These are phyloP conservation scores for Galleria mellonella DNA, from an alignment of 1,140 invertebrate species.

Conservation along the genomic window DNA sequence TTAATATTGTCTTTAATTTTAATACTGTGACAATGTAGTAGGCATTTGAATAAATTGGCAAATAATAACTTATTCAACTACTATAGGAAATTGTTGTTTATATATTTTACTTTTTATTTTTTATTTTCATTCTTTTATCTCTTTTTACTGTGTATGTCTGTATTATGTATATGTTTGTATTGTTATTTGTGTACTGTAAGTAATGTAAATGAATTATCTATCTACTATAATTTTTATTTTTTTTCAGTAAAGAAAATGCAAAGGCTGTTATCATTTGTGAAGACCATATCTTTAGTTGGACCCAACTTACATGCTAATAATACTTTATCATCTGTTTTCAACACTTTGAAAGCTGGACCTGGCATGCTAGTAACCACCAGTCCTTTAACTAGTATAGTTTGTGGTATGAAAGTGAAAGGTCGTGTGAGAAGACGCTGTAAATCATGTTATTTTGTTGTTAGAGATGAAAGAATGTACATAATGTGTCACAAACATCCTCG, in stretches of 20 bases:
- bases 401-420: slow-evolving; percentile 58
- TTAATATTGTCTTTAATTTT: too few relatives aligned
- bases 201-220: too few relatives aligned
- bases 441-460: slow-evolving; percentile 83
- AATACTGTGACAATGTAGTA: too few relatives aligned
- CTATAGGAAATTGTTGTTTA: too few relatives aligned
- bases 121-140: too few relatives aligned
- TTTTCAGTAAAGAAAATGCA: slow-evolving; percentile 37
- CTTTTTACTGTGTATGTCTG: too few relatives aligned
- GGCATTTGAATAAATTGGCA: too few relatives aligned
- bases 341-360: neutral
- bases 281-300: slow-evolving; percentile 15
- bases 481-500: slow-evolving; percentile 83
- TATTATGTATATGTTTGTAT: too few relatives aligned
- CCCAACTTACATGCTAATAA: slow-evolving; percentile 5
- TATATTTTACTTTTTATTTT: too few relatives aligned
- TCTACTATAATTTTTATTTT: neutral
- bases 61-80: too few relatives aligned
- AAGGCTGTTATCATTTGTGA: slow-evolving; percentile 32
- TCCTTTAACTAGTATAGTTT: slow-evolving; percentile 34
- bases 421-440: slow-evolving; percentile 77
- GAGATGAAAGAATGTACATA: slow-evolving; percentile 81
- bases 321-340: slow-evolving; percentile 1
- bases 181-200: too few relatives aligned
- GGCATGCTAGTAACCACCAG: slow-evolving; percentile 24